These are phyloP conservation scores for Cosmia pyralina DNA, from an alignment of 2,888 invertebrate species.

Conservation along the genomic window DNA sequence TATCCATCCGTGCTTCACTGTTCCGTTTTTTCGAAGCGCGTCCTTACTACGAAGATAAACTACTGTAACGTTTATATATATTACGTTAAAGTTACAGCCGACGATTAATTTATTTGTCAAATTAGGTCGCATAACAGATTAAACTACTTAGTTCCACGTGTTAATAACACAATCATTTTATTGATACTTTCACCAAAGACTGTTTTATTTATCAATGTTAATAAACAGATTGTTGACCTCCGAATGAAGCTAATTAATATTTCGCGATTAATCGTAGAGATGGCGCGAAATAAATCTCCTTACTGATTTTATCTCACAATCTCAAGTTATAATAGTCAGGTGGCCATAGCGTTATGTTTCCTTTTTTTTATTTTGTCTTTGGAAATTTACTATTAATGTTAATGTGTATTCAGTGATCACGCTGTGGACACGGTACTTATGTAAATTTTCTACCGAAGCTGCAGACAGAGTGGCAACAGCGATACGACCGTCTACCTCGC, in stretches of 20 bases:
- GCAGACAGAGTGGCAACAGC: constrained; percentile 87
- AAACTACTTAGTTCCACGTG: constrained; percentile 26
- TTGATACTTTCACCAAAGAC: constrained; percentile 48
- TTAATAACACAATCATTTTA: constrained; percentile 42
- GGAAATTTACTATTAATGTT: constrained; percentile 81
- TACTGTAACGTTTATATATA: no score
- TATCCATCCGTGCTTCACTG: no score
- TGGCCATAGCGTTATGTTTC: constrained; percentile 75
- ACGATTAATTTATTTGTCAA: constrained; percentile 13
- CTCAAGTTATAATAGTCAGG: constrained; percentile 77
- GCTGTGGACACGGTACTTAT: constrained; percentile 79
- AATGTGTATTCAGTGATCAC: constrained; percentile 80
- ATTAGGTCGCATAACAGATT: constrained; percentile 14
- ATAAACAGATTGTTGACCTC: constrained; percentile 83
- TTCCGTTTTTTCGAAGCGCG: no score
- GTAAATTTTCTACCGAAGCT: constrained; percentile 76
- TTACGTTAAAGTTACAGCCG: background rate
- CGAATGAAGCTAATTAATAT: constrained; percentile 80
- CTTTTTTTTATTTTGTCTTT: constrained; percentile 81
- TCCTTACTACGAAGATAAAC: no score
- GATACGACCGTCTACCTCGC: constrained; percentile 61
- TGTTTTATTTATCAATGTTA: constrained; percentile 62
- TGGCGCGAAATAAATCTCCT: constrained; percentile 81
- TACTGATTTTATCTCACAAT: constrained; percentile 76
- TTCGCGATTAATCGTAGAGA: constrained; percentile 78